Base-by-base conservation (phyloP, 1,140 invertebrate species). In the Bombus pascuorum region DNA sequence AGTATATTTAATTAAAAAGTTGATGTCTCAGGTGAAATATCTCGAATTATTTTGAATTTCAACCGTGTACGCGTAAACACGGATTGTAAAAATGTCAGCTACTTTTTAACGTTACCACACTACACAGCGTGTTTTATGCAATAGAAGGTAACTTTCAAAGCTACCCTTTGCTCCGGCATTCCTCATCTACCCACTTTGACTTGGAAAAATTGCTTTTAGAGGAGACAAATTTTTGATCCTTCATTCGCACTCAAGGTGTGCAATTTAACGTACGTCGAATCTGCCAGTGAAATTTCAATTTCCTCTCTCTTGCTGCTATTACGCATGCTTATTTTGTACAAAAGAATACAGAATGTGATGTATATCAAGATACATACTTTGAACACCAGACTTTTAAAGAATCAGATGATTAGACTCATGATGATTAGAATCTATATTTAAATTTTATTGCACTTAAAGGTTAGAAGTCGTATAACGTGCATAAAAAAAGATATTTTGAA, bases 181-280 rank as follows among this genome's bases (percentile, higher is more conserved):
- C 53, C 68, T 85, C 83, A 72, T 84, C 76, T 79, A 80, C 39
- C 37, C 77, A 72, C 68, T 85, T 85, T 85, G 83, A 85, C 83
- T 85, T 85, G 77, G 76, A 79, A 84, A 84, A 84, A 80, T 62
- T 84, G 66, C 76, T 72, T 47, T 71, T 34, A 84, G 66, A 9
- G 32, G 47, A 72, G 66, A 62, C 66, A 70, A 70, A 62, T 80
- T 80, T 85, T 80, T 85, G 71, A 85, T 73, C 57, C 68, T 72
- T 72, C 83, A 42, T 80, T 85, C 71, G 77, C 77, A 47, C 25
- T 42, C 53, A 32, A 73, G 42, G 57, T n/a, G 25, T 62, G 62
- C 73, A 78, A 78, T 78, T 80, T 70, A 80, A 34, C 22, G 42
- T 80, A 32, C 44, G 13, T 44, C 47, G 65, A 57, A 77, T 53